Conservation (phyloP, 2,888 invertebrate species). For the Mellilla xanthometata region DNA sequence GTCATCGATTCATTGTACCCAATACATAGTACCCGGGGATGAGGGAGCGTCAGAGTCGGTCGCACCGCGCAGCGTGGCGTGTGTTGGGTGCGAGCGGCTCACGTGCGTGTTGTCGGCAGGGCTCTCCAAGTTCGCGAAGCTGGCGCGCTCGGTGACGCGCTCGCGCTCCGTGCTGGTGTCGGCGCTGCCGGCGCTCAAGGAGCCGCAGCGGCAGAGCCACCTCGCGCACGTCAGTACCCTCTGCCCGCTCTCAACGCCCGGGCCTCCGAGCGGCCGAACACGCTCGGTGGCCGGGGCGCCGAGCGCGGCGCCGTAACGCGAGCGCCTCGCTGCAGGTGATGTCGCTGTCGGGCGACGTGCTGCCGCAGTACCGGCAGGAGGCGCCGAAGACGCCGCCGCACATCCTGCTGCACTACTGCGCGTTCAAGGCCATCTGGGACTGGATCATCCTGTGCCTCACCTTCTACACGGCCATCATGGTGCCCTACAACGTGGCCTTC, state of each 20-base stretch:
- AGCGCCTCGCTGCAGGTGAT: no score
- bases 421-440: conserved; percentile 99
- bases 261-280: no score
- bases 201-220: conserved; percentile 95
- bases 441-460: conserved; percentile 99
- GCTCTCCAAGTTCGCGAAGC: conserved; percentile 98
- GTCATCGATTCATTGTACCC: no score
- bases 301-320: no score
- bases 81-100: not conserved
- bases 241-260: no score
- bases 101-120: conserved; percentile 80
- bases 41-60: no score
- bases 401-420: conserved; percentile 99
- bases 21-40: no score
- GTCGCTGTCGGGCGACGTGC: conserved; percentile 98
- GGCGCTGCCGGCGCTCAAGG: conserved; percentile 96
- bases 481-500: conserved; percentile 99
- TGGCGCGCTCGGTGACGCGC: conserved; percentile 98
- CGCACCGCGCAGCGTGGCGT: conserved; percentile 3
- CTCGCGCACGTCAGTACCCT: conserved; percentile 95
- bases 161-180: conserved; percentile 95
- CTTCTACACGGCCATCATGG: conserved; percentile 99
- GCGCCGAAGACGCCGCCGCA: conserved; percentile 99
- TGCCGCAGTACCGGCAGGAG: conserved; percentile 99
- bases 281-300: no score